Base-by-base conservation (phyloP, 2,113 vertebrate genomes). In the Nycticryphes semicollaris region DNA sequence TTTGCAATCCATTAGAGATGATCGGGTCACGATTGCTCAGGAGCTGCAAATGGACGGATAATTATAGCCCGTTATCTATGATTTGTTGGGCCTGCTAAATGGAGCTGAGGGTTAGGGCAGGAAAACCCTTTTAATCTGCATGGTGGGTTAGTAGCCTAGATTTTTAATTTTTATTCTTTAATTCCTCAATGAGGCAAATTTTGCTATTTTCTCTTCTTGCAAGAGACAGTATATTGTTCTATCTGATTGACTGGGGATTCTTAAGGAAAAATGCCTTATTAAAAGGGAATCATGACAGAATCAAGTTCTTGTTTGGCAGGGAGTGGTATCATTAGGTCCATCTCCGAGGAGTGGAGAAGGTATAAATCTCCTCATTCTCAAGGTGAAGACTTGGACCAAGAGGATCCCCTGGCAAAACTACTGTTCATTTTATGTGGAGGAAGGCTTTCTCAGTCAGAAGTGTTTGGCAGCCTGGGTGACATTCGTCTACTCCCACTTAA, bases 21-120 rank as follows among this genome's bases (percentile, higher is more conserved):
- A 7, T 1, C 37, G 66, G 80, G 77, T 84, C 69, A 60, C 0
- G 2, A 21, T 47, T 45, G 74, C 89, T 63, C 3, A 2, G 28
- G 56, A 62, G 30, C 94, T 85, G 41, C 74, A 93, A 89, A 95
- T 85, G 77, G 89, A 94, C 67, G 50, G 63, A 54, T 89, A 90
- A 91, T 96, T 96, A 54, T 39, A 80, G 81, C n/a, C 28, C 3
- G 20, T 59, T 95, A 43, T 41, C 70, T 91, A 3, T 84, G 57
- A 87, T 95, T 95, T 92, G 41, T 89, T 94, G 76, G 56, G 43
- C 66, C 68, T 93, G 59, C 50, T 89, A 83, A 96, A 35, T 77
- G 67, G 41, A 94, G 50, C 6, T 77, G 81, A 85, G 54, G 66
- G 66, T 59, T 69, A 92, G 59, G 53, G 47, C 54, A 87, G 67